Evolutionary conservation across 2,113 vertebrate genomes (phyloP).

Genomic region (Suncus etruscus): DNA sequence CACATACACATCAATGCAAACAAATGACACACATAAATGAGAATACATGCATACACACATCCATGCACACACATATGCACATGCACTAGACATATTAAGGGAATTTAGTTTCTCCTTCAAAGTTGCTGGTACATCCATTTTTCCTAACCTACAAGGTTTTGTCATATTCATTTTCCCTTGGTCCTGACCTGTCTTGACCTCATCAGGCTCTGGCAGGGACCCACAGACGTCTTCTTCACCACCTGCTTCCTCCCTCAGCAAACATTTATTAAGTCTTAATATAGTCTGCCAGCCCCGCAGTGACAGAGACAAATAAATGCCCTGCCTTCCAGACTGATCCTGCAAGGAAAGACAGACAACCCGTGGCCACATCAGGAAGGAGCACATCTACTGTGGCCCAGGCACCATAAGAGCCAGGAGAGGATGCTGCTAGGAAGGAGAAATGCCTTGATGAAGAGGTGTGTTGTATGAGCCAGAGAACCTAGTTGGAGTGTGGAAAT

Average conservation of each 20-base stretch:
- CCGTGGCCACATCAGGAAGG: no score
- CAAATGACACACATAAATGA: no score
- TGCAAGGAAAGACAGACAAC: neutral
- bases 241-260: neutral
- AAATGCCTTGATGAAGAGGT: neutral
- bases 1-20: no score
- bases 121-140: constrained; percentile 7
- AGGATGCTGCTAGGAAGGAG: neutral
- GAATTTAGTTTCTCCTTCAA: neutral
- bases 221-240: neutral
- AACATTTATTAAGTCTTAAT: neutral
- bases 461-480: neutral
- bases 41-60: no score
- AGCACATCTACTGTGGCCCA: neutral
- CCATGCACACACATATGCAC: neutral
- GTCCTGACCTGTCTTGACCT: neutral
- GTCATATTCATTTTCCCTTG: neutral
- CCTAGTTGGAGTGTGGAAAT: neutral
- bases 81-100: neutral
- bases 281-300: neutral
- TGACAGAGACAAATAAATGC: neutral
- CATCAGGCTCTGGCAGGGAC: neutral
- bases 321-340: neutral
- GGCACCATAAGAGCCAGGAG: neutral
- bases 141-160: neutral